These are phyloP conservation scores for Austrofundulus limnaeus DNA, from an alignment of 2,113 vertebrate species.

Conservation along the genomic window DNA sequence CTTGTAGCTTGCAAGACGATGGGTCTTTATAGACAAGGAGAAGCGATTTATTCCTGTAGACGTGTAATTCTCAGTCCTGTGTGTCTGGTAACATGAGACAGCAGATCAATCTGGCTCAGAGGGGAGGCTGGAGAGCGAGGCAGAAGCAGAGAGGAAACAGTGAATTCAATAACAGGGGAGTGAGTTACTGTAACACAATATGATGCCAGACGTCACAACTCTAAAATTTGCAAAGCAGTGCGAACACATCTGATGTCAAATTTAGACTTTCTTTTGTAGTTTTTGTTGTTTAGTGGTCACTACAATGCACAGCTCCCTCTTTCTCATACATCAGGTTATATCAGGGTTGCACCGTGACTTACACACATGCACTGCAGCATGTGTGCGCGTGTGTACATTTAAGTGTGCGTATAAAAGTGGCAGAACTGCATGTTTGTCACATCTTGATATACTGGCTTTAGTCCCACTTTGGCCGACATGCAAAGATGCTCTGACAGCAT, in stretches of 20 bases:
- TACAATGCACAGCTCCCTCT: constrained; percentile 57
- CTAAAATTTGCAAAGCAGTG: constrained; percentile 1
- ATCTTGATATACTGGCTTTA: constrained; percentile 6
- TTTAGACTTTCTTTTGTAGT: constrained; percentile 7
- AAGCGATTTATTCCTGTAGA: constrained; percentile 42
- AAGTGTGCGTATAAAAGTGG: constrained; percentile 9
- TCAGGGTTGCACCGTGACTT: constrained; percentile 24
- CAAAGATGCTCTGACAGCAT: background rate
- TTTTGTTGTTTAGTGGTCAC: background rate
- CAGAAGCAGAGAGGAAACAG: constrained; percentile 23
- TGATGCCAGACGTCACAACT: background rate
- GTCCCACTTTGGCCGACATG: constrained; percentile 61
- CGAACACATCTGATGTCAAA: background rate
- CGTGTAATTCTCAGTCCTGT: constrained; percentile 32
- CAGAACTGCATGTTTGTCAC: constrained; percentile 10
- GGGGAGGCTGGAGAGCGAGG: background rate
- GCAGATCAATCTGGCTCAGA: constrained; percentile 49
- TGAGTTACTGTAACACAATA: constrained; percentile 40
- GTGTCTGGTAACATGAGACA: constrained; percentile 51
- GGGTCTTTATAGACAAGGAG: constrained; percentile 27
- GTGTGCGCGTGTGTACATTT: background rate
- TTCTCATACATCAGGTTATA: constrained; percentile 23
- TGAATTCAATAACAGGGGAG: constrained; percentile 44
- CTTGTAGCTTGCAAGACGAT: constrained; percentile 23
- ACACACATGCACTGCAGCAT: constrained; percentile 47